Percentiles rank a stretch among this genome's conserved stretches.
Evolutionary conservation across 1,140 invertebrate genomes (phyloP).

Genomic region (Zaprionus davidi): DNA sequence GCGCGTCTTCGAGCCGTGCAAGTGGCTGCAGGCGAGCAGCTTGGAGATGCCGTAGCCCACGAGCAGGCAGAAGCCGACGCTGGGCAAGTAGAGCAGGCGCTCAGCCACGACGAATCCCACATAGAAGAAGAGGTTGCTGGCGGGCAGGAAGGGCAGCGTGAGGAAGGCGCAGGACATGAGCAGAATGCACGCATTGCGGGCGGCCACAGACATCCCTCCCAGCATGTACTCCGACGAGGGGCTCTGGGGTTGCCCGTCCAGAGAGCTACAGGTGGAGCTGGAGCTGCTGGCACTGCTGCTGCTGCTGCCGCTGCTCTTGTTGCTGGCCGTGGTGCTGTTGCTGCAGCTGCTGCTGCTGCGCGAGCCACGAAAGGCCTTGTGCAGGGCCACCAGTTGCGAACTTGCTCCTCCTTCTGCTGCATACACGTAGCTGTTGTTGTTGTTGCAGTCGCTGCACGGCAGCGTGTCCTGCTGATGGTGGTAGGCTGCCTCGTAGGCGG

Average conservation of each 20-base stretch:
- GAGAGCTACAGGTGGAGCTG: conserved; percentile 23
- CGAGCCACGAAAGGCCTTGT: conserved; percentile 66
- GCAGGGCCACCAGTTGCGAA: conserved; percentile 61
- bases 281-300: conserved; percentile 43
- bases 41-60: conserved; percentile 90
- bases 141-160: conserved; percentile 95
- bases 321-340: conserved; percentile 66
- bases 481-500: conserved; percentile 64
- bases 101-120: conserved; percentile 99
- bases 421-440: conserved; percentile 66
- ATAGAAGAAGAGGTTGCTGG: conserved; percentile 96
- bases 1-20: conserved; percentile 76
- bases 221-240: conserved; percentile 48
- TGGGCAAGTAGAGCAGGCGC: conserved; percentile 96
- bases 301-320: conserved; percentile 51
- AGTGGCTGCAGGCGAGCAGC: conserved; percentile 72
- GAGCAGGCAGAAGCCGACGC: conserved; percentile 96
- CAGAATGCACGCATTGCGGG: conserved; percentile 67
- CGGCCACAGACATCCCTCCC: conserved; percentile 39
- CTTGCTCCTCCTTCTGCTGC: conserved; percentile 25
- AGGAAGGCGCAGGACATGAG: conserved; percentile 90
- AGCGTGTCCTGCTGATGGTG: conserved; percentile 65
- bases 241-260: conserved; percentile 10
- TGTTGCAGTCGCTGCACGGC: conserved; percentile 66
- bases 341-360: conserved; percentile 81